Base-by-base conservation (phyloP, 2,797 vertebrate species). In the Acropternis orthonyx region DNA sequence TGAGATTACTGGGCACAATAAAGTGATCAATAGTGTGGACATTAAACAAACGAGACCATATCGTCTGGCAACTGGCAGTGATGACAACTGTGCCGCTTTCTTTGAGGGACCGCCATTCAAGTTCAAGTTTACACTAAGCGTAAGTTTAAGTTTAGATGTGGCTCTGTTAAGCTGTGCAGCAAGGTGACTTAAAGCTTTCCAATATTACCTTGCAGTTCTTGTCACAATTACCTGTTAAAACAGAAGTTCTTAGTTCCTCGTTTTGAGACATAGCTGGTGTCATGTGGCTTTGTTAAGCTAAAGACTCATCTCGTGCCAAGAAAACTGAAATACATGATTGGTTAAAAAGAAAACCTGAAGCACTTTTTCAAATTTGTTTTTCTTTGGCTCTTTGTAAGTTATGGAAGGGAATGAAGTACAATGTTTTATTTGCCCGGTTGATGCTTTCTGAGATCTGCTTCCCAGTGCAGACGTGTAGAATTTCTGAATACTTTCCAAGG, bases 71-170 rank as follows among this genome's bases (percentile, higher is more conserved):
- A 98, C 98, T 0, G 98, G 97, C 93, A 99, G 99, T 1, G 99
- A 99, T 21, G 99, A 99, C 96, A 98, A 98, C 96, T 97, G 96
- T 21, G 97, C 95, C 0, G 98, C 98, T 7, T 99, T 99, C 98
- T 99, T 98, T 12, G 99, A 99, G 96, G 99, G 99, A 61, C 99
- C 99, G 5, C 99, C 99, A 0, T 99, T 99, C 98, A 99, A 99
- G 94, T 99, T 99, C 97, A 99, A 99, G 97, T 98, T 98, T 97
- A 98, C 99, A 27, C 72, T 98, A 7, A 97, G 95, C 1, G 99
- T 99, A 92, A 99, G 99, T 98, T 82, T n/a, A 21, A 59, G 32
- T 28, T 89, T 23, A 30, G 8, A 9, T 39, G 16, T 54, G 49
- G 22, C 32, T 77, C 34, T 90, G 19, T 49, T 91, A 49, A 89